phyloP scores from a whole-genome alignment of 2,113 vertebrate genomes.

The Crypturellus undulatus region DNA sequence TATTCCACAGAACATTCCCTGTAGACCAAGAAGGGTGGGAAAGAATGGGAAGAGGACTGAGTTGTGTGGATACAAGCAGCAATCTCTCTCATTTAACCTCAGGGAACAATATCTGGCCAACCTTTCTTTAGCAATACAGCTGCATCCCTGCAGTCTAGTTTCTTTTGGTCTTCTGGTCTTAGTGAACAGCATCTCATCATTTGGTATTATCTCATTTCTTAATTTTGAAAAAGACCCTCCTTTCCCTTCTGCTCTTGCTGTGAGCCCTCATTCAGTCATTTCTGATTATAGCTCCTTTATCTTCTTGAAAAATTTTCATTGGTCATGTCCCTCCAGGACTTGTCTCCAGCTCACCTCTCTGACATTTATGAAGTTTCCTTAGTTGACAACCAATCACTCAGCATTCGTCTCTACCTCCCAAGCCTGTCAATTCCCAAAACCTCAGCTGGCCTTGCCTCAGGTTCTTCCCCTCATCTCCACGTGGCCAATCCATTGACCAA shows the following conservation, averaged over 20 bases:
- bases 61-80: not conserved
- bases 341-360: not conserved
- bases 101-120: not conserved
- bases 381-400: not conserved
- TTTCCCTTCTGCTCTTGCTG: not conserved
- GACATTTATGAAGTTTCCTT: not conserved
- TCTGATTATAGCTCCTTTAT: not conserved
- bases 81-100: not conserved
- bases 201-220: not conserved
- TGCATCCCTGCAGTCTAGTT: not conserved
- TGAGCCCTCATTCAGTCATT: not conserved
- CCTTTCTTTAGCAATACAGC: not conserved
- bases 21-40: not conserved
- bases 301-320: not conserved
- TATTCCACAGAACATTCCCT: not conserved
- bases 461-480: not conserved
- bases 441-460: not conserved
- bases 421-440: not conserved
- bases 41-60: not conserved
- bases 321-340: not conserved
- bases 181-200: not conserved
- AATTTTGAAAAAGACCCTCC: not conserved
- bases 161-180: not conserved
- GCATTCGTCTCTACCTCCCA: not conserved
- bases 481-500: not conserved